Evolutionary conservation across 2,113 vertebrate species (phyloP), one percentile per base, ranked within the genome.

Genomic region (Dromiciops gliroides): DNA sequence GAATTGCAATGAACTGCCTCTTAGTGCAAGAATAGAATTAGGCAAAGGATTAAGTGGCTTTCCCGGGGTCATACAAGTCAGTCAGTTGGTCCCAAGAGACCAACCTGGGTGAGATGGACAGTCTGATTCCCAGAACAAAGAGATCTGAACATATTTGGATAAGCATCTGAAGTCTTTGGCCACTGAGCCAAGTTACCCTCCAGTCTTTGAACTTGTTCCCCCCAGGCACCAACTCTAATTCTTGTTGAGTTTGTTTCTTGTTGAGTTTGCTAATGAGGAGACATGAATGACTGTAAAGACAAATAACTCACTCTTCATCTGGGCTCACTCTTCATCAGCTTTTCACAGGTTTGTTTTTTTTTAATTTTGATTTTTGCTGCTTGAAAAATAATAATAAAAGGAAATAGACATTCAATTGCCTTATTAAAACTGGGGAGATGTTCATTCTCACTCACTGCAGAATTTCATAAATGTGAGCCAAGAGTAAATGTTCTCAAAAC

Each of bases 91-190:
- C 95, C 90, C 52, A 56, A 93, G 92, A 93, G 50, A 48, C 83
- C 60, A 91, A 89, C 93, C 90, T 19, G 19, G 19, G 19, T 31
- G 1, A 25, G 26, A 60, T 47, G 95, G 50, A 37, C 48, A 37
- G 48, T 14, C 50, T 93, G 25, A 51, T 56, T 93, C 95, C 48
- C 91, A 96, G 52, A 83, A 95, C 90, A 96, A 91, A 93, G n/a
- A 26, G 6, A 92, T 56, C 53, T 0, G 1, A 94, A 92, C 51
- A 50, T 52, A 7, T 19, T n/a, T 23, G 51, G 49, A 75, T 93
- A 44, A 90, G 49, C 44, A 92, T 50, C 37, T 9, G 56, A 88
- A 95, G 91, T 4, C 16, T 14, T 88, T 56, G 28, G 44, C 19
- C 67, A 22, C 67, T 8, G 19, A 83, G n/a, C 37, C 19, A 83